Conservation (phyloP, 1,140 invertebrate species). For the Brachionus sp. region DNA sequence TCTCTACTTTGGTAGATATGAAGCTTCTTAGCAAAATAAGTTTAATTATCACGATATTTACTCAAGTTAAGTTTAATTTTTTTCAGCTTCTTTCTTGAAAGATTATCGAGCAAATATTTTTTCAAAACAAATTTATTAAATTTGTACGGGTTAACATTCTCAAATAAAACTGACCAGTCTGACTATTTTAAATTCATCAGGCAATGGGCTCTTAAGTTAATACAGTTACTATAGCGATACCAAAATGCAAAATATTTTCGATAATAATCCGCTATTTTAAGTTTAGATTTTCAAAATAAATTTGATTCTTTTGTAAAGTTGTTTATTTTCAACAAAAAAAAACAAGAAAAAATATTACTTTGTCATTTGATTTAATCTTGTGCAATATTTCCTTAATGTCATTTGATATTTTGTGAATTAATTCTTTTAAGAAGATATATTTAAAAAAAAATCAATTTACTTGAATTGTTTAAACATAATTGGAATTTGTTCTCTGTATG, state of each 20-base stretch:
- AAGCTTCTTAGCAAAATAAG: conserved; percentile 6
- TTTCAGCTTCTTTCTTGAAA: neutral
- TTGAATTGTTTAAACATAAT: neutral
- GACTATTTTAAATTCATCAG: neutral
- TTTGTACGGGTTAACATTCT: neutral
- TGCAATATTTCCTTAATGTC: neutral
- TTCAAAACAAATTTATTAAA: neutral
- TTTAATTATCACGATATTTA: conserved; percentile 35
- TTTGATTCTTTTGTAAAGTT: neutral
- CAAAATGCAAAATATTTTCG: neutral
- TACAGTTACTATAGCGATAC: neutral
- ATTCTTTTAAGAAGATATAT: neutral
- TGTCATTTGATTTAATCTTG: neutral
- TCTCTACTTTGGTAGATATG: conserved; percentile 9
- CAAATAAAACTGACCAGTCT: neutral
- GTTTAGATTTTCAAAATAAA: neutral
- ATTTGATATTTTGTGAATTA: neutral
- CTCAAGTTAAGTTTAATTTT: neutral
- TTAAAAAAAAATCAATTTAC: neutral
- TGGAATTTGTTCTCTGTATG: neutral
- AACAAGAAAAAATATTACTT: neutral
- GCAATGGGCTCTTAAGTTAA: neutral
- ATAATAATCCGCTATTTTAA: neutral
- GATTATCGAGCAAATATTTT: neutral
- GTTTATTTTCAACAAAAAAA: neutral